Conservation (phyloP, 2,888 invertebrate species). For the Polylopha cassiicola region DNA sequence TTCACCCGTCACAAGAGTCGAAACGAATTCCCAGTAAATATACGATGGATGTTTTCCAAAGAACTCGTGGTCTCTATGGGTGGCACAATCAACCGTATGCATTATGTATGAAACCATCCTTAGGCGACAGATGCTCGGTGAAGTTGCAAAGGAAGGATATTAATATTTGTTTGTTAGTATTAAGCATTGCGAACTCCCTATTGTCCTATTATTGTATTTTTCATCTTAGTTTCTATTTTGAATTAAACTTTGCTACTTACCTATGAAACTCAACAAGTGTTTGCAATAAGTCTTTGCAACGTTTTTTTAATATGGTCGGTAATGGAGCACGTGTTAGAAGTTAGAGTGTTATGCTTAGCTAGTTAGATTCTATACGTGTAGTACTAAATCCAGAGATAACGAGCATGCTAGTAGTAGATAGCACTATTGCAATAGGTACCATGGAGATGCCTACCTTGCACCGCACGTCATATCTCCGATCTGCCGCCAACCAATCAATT, state of each 20-base stretch:
- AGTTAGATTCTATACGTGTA: no score
- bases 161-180: constrained; percentile 45
- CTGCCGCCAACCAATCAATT: constrained; percentile 48
- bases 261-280: no score
- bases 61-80: constrained; percentile 50
- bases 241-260: no score
- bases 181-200: constrained; percentile 19
- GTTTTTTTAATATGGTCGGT: no score
- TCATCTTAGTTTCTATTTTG: no score
- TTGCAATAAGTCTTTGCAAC: no score
- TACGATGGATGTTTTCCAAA: constrained; percentile 56
- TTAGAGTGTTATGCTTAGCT: no score
- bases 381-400: no score
- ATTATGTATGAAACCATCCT: constrained; percentile 71
- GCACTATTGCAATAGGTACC: constrained; percentile 1
- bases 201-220: constrained; percentile 34
- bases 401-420: constrained; percentile 3
- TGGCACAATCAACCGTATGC: constrained; percentile 68
- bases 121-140: constrained; percentile 52
- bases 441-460: constrained; percentile 22
- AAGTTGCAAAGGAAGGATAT: constrained; percentile 26
- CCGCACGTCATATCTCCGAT: constrained; percentile 33
- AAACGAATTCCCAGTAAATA: constrained; percentile 43
- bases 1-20: constrained; percentile 12
- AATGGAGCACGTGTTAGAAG: no score